phyloP scores from a whole-genome alignment of 2,888 invertebrate genomes.

The Diogma glabrata region DNA sequence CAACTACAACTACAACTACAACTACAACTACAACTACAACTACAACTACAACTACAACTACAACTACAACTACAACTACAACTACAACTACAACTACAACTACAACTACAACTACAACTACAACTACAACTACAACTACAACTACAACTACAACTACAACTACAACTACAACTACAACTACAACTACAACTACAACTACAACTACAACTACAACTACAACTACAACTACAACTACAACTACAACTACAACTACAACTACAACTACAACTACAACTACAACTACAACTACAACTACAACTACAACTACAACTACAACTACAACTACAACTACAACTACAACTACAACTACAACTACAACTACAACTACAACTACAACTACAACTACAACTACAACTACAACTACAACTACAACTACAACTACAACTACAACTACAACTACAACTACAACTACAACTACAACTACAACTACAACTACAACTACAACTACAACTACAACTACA shows the following conservation, averaged over 20 bases:
- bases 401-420: conserved; percentile 12
- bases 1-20: conserved; percentile 9
- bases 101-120: conserved; percentile 12
- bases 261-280: conserved; percentile 10
- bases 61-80: conserved; percentile 12
- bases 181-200: conserved; percentile 11
- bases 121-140: conserved; percentile 12
- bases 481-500: conserved; percentile 12
- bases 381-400: conserved; percentile 13
- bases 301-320: conserved; percentile 11
- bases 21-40: conserved; percentile 12
- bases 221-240: conserved; percentile 12
- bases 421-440: conserved; percentile 12
- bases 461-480: conserved; percentile 12
- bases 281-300: conserved; percentile 12
- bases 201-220: conserved; percentile 12
- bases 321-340: conserved; percentile 11
- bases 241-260: conserved; percentile 12
- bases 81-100: conserved; percentile 10
- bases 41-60: conserved; percentile 12
- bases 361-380: conserved; percentile 12
- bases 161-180: conserved; percentile 11
- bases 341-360: conserved; percentile 10
- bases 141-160: conserved; percentile 11
- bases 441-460: conserved; percentile 13